Percentiles rank a stretch among this genome's conserved stretches.
These are phyloP conservation scores for Elgonia sp. DNA, from an alignment of 2,888 invertebrate genomes.

Conservation along the genomic window DNA sequence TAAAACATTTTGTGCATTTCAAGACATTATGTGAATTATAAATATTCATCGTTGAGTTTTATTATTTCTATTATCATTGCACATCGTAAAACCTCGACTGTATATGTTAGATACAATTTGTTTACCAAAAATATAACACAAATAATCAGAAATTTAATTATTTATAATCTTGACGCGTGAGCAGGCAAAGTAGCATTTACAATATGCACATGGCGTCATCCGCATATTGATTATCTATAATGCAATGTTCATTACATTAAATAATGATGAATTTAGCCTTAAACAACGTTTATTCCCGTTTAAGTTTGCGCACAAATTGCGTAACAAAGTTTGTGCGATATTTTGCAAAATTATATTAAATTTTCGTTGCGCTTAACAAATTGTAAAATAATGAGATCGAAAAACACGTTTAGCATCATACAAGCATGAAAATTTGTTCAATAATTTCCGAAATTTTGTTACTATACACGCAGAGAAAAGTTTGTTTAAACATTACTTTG, in stretches of 20 bases:
- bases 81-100: not conserved
- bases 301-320: slow-evolving; percentile 18
- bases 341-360: slow-evolving; percentile 24
- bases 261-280: slow-evolving; percentile 22
- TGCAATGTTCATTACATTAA: slow-evolving; percentile 41
- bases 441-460: too few species aligned
- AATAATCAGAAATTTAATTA: slow-evolving; percentile 27
- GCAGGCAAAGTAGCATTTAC: not conserved
- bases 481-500: too few species aligned
- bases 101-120: too few species aligned
- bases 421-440: too few species aligned
- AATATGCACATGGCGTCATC: slow-evolving; percentile 7
- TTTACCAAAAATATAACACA: not conserved
- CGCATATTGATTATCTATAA: slow-evolving; percentile 54
- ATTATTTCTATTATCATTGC: too few species aligned
- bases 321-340: slow-evolving; percentile 25
- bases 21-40: too few species aligned
- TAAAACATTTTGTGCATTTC: slow-evolving; percentile 54
- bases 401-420: not conserved
- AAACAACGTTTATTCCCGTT: slow-evolving; percentile 24
- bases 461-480: too few species aligned
- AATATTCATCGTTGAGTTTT: too few species aligned
- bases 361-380: slow-evolving; percentile 27
- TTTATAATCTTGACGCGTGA: not conserved
- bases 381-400: slow-evolving; percentile 20